Percentiles rank a stretch among this genome's conserved stretches.
These are phyloP conservation scores for Silurus aristotelis DNA, from an alignment of 2,797 vertebrate genomes.

Conservation along the genomic window DNA sequence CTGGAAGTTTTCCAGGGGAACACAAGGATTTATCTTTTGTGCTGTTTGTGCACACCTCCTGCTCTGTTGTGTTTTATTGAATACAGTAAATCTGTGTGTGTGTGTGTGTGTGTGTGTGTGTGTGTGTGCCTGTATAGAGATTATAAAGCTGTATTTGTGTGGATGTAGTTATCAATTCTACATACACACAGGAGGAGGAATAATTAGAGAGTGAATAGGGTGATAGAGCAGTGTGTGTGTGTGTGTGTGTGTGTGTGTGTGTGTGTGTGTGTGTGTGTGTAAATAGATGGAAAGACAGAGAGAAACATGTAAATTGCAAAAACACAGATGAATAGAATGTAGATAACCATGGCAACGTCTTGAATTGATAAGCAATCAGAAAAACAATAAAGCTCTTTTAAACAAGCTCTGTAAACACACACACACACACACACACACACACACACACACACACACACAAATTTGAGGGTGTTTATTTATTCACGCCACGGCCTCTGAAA, in stretches of 20 bases:
- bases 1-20: neutral
- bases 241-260: no score
- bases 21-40: neutral
- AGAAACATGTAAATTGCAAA: neutral
- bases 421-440: neutral
- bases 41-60: neutral
- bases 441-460: slow-evolving; percentile 7
- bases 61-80: slow-evolving; percentile 1
- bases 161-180: neutral
- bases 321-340: slow-evolving; percentile 14
- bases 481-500: slow-evolving; percentile 7
- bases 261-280: no score
- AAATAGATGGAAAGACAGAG: neutral
- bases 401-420: slow-evolving; percentile 3
- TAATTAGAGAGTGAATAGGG: neutral
- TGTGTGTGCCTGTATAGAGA: neutral
- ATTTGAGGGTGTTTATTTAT: slow-evolving; percentile 10
- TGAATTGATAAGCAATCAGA: slow-evolving; percentile 39
- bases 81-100: neutral
- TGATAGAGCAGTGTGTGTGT: neutral
- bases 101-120: neutral
- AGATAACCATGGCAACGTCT: slow-evolving; percentile 56
- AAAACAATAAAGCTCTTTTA: slow-evolving; percentile 14
- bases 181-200: neutral
- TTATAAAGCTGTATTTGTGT: neutral